These are phyloP conservation scores for Tauraco erythrolophus DNA, from an alignment of 2,113 vertebrate genomes.

Conservation along the genomic window DNA sequence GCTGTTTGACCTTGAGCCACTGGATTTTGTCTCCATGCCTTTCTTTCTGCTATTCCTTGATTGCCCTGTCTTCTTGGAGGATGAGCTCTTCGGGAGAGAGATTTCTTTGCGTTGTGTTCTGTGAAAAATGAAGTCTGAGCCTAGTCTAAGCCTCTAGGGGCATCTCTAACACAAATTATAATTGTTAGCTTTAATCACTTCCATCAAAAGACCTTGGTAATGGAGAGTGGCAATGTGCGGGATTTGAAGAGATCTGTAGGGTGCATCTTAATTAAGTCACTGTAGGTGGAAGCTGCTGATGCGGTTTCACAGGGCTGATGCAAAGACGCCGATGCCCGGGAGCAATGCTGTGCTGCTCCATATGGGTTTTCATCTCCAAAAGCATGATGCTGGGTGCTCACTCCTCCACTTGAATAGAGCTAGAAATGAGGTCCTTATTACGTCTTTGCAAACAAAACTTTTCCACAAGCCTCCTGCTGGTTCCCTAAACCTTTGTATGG, in stretches of 20 bases:
- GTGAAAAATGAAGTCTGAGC: conserved; percentile 27
- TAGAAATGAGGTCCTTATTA: neutral
- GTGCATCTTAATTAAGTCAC: conserved; percentile 40
- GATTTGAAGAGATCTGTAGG: neutral
- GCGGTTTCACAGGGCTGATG: neutral
- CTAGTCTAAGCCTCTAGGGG: neutral
- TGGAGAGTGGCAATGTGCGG: neutral
- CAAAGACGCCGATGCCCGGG: neutral
- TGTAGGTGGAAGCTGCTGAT: neutral
- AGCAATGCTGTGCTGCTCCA: neutral
- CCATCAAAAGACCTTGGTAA: conserved; percentile 10
- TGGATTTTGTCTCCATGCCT: neutral
- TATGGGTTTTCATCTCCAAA: neutral
- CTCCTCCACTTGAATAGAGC: neutral
- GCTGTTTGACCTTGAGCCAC: neutral
- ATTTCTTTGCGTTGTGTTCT: conserved; percentile 6
- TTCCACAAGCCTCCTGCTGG: neutral
- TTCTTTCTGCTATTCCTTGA: neutral
- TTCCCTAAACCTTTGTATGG: neutral
- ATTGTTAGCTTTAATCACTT: conserved; percentile 54
- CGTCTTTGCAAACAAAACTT: neutral
- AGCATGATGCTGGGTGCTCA: fast-evolving
- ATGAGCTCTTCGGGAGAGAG: neutral
- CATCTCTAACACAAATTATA: conserved; percentile 30
- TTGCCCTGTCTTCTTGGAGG: neutral